A percentile compares a stretch with the other conserved stretches of the same genome.
Conservation (phyloP, 2,888 invertebrate species). For the Heliconius ismenius region DNA sequence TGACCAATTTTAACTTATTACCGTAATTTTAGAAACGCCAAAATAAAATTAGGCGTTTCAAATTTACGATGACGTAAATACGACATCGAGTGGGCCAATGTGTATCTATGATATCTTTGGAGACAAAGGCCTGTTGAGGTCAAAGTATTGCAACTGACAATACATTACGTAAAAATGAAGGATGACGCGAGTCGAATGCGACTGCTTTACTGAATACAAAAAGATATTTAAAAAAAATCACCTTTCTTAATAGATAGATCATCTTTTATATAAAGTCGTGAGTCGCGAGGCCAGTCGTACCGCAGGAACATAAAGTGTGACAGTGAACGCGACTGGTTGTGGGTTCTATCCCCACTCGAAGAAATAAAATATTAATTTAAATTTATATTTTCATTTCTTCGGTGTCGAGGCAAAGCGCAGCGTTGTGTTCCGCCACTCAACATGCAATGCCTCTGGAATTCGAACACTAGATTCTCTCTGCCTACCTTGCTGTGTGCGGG, state of each 20-base stretch:
- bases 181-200: conserved; percentile 55
- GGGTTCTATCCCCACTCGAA: too few species aligned
- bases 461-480: too few species aligned
- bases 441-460: too few species aligned
- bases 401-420: too few species aligned
- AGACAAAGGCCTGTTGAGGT: conserved; percentile 47
- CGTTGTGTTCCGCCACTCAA: too few species aligned
- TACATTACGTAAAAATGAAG: conserved; percentile 55
- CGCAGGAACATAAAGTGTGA: too few species aligned
- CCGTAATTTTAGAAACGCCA: conserved; percentile 24
- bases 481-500: too few species aligned
- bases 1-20: conserved; percentile 12
- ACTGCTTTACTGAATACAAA: conserved; percentile 34
- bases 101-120: conserved; percentile 41
- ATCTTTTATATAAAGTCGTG: neutral
- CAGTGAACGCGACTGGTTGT: too few species aligned
- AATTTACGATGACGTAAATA: conserved; percentile 15
- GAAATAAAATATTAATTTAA: too few species aligned
- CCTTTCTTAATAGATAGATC: conserved; percentile 30
- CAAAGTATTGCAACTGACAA: conserved; percentile 47
- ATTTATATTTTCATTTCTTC: too few species aligned
- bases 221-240: conserved; percentile 22
- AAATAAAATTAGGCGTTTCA: conserved; percentile 20
- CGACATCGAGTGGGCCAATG: conserved; percentile 4
- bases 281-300: too few species aligned